These are phyloP conservation scores for Nomada fucata DNA, from an alignment of 2,888 invertebrate species.

Conservation along the genomic window DNA sequence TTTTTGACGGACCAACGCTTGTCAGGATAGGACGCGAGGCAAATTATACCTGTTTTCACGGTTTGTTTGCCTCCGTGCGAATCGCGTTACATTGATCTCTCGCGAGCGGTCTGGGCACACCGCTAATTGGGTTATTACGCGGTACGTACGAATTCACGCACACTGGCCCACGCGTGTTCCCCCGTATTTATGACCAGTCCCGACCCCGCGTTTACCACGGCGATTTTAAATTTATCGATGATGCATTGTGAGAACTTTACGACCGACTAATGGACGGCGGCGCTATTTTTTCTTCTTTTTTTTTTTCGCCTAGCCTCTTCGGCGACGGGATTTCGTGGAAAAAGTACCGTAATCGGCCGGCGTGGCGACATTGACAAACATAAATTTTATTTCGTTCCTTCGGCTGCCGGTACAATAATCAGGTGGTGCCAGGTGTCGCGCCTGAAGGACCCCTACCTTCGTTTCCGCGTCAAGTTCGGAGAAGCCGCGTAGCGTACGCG, in stretches of 20 bases:
- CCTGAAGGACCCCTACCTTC: not conserved
- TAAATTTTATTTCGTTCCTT: constrained; percentile 6
- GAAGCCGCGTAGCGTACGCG: not conserved
- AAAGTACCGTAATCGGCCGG: constrained; percentile 4
- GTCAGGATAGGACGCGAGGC: not conserved
- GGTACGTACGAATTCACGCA: constrained; percentile 15
- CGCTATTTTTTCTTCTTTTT: not conserved
- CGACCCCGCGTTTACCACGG: constrained; percentile 32
- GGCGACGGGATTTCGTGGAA: constrained; percentile 17
- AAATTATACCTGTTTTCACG: constrained; percentile 26
- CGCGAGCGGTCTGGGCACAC: not conserved
- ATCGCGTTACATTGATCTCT: constrained; percentile 20
- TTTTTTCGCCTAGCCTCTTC: not conserved
- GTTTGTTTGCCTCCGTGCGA: constrained; percentile 18
- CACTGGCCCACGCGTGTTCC: not conserved
- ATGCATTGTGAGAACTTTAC: constrained; percentile 46
- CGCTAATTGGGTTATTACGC: constrained; percentile 51
- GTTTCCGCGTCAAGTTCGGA: not conserved
- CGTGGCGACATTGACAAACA: not conserved
- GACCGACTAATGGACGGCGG: constrained; percentile 38
- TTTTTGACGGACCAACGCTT: constrained; percentile 3
- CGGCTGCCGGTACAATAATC: constrained; percentile 39
- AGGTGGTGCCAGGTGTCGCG: constrained; percentile 33
- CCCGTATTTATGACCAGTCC: constrained; percentile 19
- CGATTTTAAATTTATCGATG: constrained; percentile 36